Conservation (phyloP, 2,888 invertebrate species). For the Mechanitis mazaeus region DNA sequence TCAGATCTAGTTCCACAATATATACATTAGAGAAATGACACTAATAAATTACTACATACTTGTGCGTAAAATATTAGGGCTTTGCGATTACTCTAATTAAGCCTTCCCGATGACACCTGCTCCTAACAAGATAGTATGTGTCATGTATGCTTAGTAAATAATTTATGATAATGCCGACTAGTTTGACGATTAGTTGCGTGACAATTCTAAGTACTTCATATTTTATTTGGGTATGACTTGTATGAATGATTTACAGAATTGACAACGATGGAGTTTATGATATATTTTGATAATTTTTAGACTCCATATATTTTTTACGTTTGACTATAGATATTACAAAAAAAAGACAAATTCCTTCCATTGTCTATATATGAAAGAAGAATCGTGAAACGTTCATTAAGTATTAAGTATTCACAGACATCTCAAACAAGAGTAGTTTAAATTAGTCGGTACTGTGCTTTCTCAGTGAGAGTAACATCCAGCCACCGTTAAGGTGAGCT, state of each 20-base stretch:
- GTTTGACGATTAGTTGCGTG: constrained; percentile 4
- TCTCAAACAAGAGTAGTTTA: too few species aligned
- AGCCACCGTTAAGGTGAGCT: too few species aligned
- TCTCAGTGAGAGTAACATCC: too few species aligned
- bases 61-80: constrained; percentile 22
- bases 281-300: too few species aligned
- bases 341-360: too few species aligned
- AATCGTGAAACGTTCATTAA: too few species aligned
- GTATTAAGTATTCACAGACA: too few species aligned
- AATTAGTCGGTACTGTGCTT: too few species aligned
- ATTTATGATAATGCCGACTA: constrained; percentile 17
- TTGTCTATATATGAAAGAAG: too few species aligned
- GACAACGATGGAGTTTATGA: neutral
- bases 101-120: constrained; percentile 33
- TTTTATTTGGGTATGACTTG: neutral
- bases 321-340: too few species aligned
- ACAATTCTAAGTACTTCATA: neutral
- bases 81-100: constrained; percentile 32
- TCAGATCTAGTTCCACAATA: neutral
- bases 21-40: neutral
- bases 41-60: neutral
- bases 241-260: neutral
- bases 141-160: constrained; percentile 21
- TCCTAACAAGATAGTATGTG: constrained; percentile 30
- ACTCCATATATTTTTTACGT: too few species aligned